Percentiles rank a stretch among this genome's conserved stretches.
phyloP scores from a whole-genome alignment of 1,140 invertebrate genomes.

The Uloborus diversus region DNA sequence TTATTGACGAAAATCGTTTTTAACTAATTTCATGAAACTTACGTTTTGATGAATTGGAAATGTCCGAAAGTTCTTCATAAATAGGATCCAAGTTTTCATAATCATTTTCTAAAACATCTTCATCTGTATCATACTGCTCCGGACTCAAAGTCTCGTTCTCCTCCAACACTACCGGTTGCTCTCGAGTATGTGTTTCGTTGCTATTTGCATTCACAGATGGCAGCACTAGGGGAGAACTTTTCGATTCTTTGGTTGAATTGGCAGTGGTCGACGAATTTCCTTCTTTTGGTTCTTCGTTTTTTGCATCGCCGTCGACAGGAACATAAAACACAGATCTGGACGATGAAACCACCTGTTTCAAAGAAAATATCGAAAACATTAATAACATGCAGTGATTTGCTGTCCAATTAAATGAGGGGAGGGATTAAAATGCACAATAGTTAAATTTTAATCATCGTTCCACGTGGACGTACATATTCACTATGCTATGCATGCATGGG shows the following conservation, averaged over 20 bases:
- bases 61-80: slow-evolving; percentile 52
- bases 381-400: too few relatives aligned
- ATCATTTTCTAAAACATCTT: slow-evolving; percentile 46
- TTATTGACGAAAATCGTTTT: too few relatives aligned
- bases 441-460: too few relatives aligned
- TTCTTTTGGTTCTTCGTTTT: not conserved
- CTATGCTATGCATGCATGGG: too few relatives aligned
- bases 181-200: not conserved
- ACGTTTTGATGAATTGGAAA: slow-evolving; percentile 44
- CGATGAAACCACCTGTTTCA: slow-evolving; percentile 20
- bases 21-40: not conserved
- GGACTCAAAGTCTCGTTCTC: slow-evolving; percentile 2
- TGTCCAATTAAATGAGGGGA: too few relatives aligned
- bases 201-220: slow-evolving; percentile 31
- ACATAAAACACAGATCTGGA: slow-evolving; percentile 44
- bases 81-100: slow-evolving; percentile 54
- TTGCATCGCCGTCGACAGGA: slow-evolving; percentile 22
- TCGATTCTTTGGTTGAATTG: slow-evolving; percentile 3
- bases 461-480: too few relatives aligned
- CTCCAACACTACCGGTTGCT: not conserved
- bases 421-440: too few relatives aligned
- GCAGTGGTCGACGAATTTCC: not conserved
- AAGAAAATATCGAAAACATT: too few relatives aligned
- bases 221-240: not conserved
- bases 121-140: slow-evolving; percentile 45